Base-by-base conservation (phyloP, 2,797 vertebrate species). In the Menidia menidia region DNA sequence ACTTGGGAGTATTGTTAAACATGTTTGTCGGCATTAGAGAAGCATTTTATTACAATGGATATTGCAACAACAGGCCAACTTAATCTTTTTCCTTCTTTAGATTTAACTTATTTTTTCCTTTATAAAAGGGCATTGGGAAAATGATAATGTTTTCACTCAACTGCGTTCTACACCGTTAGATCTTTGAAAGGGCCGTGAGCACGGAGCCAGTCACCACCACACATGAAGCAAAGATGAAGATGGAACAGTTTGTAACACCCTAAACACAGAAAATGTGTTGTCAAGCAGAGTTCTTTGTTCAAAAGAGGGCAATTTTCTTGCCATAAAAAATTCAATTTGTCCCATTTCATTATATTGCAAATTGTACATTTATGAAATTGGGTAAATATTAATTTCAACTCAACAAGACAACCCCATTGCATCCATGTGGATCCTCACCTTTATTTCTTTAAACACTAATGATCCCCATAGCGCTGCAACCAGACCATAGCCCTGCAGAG, bases 391-490 rank as follows among this genome's bases (percentile, higher is more conserved):
- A 1, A 25, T 25, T 25, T 25, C 1, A 25, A 1, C 2, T 25
- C 25, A 66, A 45, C 18, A 5, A 59, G 0, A 33, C 1, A 2
- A 5, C 30, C 5, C n/a, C 16, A 39, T 7, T 7, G 0, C 60
- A 14, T 44, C 13, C 8, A 35, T n/a, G 32, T 18, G 31, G 18
- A 45, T 47, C 6, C 68, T 85, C 74, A 94, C 92, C 89, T 81
- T 92, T 45, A 94, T 75, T 78, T 94, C 92, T 73, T 51, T 90
- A 68, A 97, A 97, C 10, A 96, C 90, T 68, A 98, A 81, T 66
- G 94, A 89, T 75, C 96, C 96, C 96, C 96, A 97, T 80, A 98
- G 73, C 4, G 94, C 95, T 81, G 95, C 95, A 70, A 98, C 90
- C 73, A 98, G 85, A 62, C 96, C 94, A 39, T 95, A 96, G 43